These are phyloP conservation scores for Drosophila gaucha DNA, from an alignment of 2,888 invertebrate genomes.

Conservation along the genomic window DNA sequence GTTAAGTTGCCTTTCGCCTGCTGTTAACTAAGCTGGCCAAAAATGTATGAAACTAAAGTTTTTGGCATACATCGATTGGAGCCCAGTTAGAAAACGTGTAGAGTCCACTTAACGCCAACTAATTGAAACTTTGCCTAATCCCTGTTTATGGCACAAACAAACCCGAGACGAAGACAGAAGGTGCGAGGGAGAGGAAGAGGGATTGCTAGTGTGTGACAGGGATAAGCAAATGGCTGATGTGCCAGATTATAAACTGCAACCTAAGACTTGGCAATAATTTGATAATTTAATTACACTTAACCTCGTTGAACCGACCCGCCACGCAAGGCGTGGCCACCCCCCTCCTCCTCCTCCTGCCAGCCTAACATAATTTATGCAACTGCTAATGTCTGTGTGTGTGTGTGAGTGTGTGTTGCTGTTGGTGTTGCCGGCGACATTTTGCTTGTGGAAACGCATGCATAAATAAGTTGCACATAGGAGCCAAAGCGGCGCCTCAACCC, in stretches of 20 bases:
- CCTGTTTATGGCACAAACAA: constrained; percentile 61
- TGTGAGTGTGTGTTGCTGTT: constrained; percentile 28
- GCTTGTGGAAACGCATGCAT: constrained; percentile 73
- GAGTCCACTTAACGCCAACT: constrained; percentile 64
- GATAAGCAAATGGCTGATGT: constrained; percentile 36
- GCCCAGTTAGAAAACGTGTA: constrained; percentile 10
- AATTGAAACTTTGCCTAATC: constrained; percentile 72
- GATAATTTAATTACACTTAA: constrained; percentile 80
- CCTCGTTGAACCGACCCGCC: constrained; percentile 66
- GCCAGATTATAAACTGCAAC: constrained; percentile 77
- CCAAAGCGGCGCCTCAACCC: constrained; percentile 19
- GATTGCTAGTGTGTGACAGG: not conserved
- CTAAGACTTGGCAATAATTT: constrained; percentile 79
- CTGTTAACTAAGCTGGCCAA: constrained; percentile 5
- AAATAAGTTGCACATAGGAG: constrained; percentile 67
- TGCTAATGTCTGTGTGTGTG: constrained; percentile 32
- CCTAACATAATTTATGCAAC: constrained; percentile 73
- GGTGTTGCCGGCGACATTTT: constrained; percentile 61
- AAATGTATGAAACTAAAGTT: constrained; percentile 34
- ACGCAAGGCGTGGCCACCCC: not conserved
- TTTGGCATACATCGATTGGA: constrained; percentile 20
- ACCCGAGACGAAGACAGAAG: constrained; percentile 1
- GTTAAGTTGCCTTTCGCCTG: constrained; percentile 5
- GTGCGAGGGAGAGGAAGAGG: not conserved
- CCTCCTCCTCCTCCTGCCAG: not conserved